Base-by-base conservation (phyloP, 2,113 vertebrate species). In the Okapia johnstoni region DNA sequence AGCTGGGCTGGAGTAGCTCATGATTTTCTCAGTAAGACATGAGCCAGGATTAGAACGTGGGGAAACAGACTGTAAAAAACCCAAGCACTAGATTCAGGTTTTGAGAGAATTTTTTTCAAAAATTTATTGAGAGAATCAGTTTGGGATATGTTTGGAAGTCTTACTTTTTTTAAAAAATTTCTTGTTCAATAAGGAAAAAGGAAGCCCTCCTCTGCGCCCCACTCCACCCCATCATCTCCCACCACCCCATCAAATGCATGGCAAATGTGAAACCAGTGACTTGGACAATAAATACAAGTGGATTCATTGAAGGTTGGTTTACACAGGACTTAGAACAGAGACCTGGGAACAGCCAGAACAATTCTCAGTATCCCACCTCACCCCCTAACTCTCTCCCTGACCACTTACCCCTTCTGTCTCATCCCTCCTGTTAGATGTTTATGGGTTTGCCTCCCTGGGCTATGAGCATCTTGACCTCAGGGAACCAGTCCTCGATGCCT, bases 21-120 rank as follows among this genome's bases (percentile, higher is more conserved):
- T 15, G 40, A 2, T 87, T 96, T 88, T 87, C 57, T 55, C 12
- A 43, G 8, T 2, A 77, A 88, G n/a, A 23, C 52, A 54, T 10
- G 13, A 76, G 50, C 12, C 43, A 79, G 25, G n/a, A 80, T 80
- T 11, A 90, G 55, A 30, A 57, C 1, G 21, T 14, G 13, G 36
- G n/a, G 33, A 60, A 57, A 83, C 52, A 85, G 28, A 58, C 86
- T 33, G 58, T 77, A 6, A 92, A 48, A 96, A n/a, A 93, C 5
- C 70, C 23, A 21, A 25, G 4, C 3, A 17, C 25, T 3, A 26
- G 36, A 58, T 79, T 93, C 57, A 52, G 16, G 54, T 48, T 80
- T 52, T 19, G 25, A 81, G 50, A 73, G 54, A 89, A 50, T 40
- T 11, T 73, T 61, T 61, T 15, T 43, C 52, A 89, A 83, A 36